Conservation (phyloP, 2,797 vertebrate species). For the Notoglanidium macrostoma region DNA sequence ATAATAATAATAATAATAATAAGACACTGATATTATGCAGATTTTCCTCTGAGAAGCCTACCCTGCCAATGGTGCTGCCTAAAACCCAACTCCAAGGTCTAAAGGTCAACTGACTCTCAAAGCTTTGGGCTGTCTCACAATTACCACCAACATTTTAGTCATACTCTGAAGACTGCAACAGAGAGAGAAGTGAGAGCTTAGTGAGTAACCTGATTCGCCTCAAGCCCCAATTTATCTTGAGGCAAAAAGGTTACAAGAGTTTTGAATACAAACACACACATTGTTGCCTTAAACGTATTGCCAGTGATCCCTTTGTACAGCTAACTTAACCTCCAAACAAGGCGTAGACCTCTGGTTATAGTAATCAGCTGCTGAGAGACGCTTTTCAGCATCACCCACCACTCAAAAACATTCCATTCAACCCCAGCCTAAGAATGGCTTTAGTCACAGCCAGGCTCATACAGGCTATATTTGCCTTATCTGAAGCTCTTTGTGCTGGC, state of each 20-base stretch:
- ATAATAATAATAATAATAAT: background rate
- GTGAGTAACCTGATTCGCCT: conserved; percentile 31
- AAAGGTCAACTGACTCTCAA: conserved; percentile 37
- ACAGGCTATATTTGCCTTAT: conserved; percentile 71
- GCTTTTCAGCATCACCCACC: conserved; percentile 45
- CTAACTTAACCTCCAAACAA: conserved; percentile 35
- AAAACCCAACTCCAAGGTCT: conserved; percentile 14
- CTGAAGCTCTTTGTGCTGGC: conserved; percentile 69
- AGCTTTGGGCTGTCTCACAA: conserved; percentile 21
- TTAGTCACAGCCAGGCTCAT: conserved; percentile 60
- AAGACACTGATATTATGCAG: background rate
- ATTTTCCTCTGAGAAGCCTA: background rate
- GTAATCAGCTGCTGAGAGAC: conserved; percentile 49
- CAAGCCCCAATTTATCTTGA: conserved; percentile 32
- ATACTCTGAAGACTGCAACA: background rate
- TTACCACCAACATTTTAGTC: conserved; percentile 39
- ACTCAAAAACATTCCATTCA: conserved; percentile 38
- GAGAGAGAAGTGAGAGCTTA: conserved; percentile 29
- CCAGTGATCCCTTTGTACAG: conserved; percentile 35
- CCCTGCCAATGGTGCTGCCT: background rate
- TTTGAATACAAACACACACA: conserved; percentile 71
- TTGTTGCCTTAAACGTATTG: conserved; percentile 37
- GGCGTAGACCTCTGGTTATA: conserved; percentile 29
- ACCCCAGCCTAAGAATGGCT: conserved; percentile 28
- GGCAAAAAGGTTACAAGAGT: conserved; percentile 60